phyloP scores from a whole-genome alignment of 1,140 invertebrate species.

The Caligus rogercresseyi region DNA sequence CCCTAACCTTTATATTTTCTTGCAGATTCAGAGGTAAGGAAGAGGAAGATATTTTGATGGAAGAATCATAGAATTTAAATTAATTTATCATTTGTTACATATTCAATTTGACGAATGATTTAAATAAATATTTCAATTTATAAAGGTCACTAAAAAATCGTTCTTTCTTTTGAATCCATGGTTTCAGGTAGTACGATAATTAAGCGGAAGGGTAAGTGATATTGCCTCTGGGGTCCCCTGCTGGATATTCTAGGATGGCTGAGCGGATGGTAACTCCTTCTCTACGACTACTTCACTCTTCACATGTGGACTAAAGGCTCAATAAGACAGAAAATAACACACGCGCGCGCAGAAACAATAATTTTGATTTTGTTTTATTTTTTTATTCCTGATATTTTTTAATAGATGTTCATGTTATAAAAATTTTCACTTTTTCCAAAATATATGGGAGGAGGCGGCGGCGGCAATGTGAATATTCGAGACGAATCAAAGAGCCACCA shows the following conservation, averaged over 20 bases:
- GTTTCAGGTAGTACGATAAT: background rate
- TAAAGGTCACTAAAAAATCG: background rate
- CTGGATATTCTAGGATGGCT: too few species aligned
- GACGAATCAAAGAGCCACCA: background rate
- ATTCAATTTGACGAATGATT: too few species aligned
- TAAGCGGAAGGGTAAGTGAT: background rate
- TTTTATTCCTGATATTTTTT: background rate
- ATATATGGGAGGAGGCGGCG: too few species aligned
- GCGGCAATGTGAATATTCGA: background rate
- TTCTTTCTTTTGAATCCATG: background rate
- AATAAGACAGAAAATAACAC: too few species aligned
- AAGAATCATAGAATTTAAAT: too few species aligned
- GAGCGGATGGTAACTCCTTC: too few species aligned
- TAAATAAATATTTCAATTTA: too few species aligned
- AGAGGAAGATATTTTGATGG: background rate
- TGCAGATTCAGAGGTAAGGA: background rate
- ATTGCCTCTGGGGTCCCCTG: too few species aligned
- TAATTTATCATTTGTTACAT: too few species aligned
- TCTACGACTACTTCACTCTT: too few species aligned
- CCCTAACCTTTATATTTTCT: background rate
- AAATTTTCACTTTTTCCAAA: background rate
- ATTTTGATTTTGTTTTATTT: background rate
- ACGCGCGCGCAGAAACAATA: too few species aligned
- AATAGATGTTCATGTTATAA: background rate
- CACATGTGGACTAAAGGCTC: too few species aligned